These are phyloP conservation scores for Centropyge bicolor DNA, from an alignment of 2,797 vertebrate species.

Conservation along the genomic window DNA sequence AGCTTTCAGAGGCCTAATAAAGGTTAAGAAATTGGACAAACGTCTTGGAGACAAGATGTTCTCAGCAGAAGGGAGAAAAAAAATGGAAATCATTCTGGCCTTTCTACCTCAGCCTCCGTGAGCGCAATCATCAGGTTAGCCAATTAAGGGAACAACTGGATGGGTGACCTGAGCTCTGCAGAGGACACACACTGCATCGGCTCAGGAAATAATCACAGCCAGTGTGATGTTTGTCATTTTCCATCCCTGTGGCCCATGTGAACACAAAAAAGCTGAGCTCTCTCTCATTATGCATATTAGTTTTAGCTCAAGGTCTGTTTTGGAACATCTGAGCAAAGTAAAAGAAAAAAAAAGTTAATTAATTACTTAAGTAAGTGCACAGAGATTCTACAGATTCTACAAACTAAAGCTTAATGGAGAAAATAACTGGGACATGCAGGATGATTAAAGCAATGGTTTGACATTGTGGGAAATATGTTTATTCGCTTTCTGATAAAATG, in stretches of 20 bases:
- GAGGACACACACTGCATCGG: conserved; percentile 37
- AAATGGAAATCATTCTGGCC: conserved; percentile 51
- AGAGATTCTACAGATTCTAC: background rate
- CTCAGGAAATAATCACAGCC: conserved; percentile 46
- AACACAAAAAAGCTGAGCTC: conserved; percentile 22
- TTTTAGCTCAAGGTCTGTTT: conserved; percentile 32
- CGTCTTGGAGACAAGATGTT: conserved; percentile 54
- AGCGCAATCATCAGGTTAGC: conserved; percentile 69
- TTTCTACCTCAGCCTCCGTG: conserved; percentile 34
- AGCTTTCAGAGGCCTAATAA: conserved; percentile 62
- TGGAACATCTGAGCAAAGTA: conserved; percentile 12
- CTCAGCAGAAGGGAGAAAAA: conserved; percentile 32
- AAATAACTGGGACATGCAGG: background rate
- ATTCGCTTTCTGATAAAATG: background rate
- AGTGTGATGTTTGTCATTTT: conserved; percentile 38
- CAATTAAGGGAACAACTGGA: conserved; percentile 70
- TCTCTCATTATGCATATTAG: conserved; percentile 23
- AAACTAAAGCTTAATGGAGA: background rate
- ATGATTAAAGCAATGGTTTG: background rate
- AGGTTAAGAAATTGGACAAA: conserved; percentile 63
- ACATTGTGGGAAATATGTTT: background rate
- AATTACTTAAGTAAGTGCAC: background rate
- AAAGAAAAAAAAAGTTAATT: conserved; percentile 2
- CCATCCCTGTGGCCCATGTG: conserved; percentile 21
- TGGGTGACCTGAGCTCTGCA: conserved; percentile 38